These are phyloP conservation scores for Diplodus puntazzo DNA, from an alignment of 2,797 vertebrate species.

Conservation along the genomic window DNA sequence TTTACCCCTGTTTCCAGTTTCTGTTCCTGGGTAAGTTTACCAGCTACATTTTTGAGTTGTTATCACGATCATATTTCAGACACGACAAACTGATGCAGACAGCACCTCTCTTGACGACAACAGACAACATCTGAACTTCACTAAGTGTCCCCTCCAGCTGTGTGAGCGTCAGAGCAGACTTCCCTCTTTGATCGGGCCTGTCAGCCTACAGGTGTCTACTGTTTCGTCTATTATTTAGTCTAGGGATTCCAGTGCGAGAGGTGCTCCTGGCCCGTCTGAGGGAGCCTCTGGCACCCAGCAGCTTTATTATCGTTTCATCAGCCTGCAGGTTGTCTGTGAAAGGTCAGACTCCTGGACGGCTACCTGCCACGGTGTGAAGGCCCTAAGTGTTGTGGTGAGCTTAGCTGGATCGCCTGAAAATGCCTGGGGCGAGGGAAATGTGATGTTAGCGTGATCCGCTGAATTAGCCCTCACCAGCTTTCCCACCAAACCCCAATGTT, in stretches of 20 bases:
- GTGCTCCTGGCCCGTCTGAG: slow-evolving; percentile 9
- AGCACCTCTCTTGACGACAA: not conserved
- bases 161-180: slow-evolving; percentile 27
- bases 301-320: slow-evolving; percentile 62
- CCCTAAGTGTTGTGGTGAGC: slow-evolving; percentile 31
- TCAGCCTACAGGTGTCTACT: slow-evolving; percentile 46
- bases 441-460: slow-evolving; percentile 27
- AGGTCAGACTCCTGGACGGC: slow-evolving; percentile 42
- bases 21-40: no score
- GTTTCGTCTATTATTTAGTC: slow-evolving; percentile 54
- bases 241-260: slow-evolving; percentile 37
- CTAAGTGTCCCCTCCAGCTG: slow-evolving; percentile 20
- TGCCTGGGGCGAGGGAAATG: slow-evolving; percentile 32
- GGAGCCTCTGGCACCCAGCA: slow-evolving; percentile 21
- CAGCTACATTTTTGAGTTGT: not conserved
- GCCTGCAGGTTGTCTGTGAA: slow-evolving; percentile 39
- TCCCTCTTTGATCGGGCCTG: not conserved
- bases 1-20: no score
- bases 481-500: slow-evolving; percentile 66
- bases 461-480: slow-evolving; percentile 23
- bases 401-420: slow-evolving; percentile 36
- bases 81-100: not conserved
- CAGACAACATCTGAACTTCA: slow-evolving; percentile 7
- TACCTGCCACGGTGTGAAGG: slow-evolving; percentile 33
- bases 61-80: not conserved